These are phyloP conservation scores for Agelastica alni DNA, from an alignment of 2,888 invertebrate genomes.

Conservation along the genomic window DNA sequence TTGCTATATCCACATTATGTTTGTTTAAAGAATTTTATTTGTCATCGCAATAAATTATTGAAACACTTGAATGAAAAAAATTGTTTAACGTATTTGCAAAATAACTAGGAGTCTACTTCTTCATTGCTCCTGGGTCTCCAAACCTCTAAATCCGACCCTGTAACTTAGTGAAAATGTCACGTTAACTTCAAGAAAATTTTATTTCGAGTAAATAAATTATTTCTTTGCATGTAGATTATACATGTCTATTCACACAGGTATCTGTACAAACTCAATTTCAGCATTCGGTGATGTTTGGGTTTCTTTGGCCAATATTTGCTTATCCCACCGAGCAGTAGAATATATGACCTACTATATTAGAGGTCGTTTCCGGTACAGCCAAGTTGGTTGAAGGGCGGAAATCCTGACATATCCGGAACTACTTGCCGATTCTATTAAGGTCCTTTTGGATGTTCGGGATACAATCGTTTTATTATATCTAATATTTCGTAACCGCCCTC, in stretches of 20 bases:
- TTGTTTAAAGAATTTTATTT: too few relatives aligned
- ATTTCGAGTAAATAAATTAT: too few relatives aligned
- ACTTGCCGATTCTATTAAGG: conserved; percentile 43
- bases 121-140: too few relatives aligned
- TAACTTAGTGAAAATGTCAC: too few relatives aligned
- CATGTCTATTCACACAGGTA: conserved; percentile 27
- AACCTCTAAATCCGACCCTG: too few relatives aligned
- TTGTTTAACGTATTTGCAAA: too few relatives aligned
- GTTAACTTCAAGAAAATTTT: too few relatives aligned
- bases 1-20: too few relatives aligned
- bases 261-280: conserved; percentile 32
- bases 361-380: conserved; percentile 41
- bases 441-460: conserved; percentile 16
- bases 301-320: conserved; percentile 40
- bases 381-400: conserved; percentile 37
- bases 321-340: conserved; percentile 41
- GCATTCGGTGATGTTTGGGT: conserved; percentile 24
- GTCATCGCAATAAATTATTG: too few relatives aligned
- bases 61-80: too few relatives aligned
- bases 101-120: too few relatives aligned
- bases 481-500: conserved; percentile 10
- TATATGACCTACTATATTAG: conserved; percentile 41
- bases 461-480: conserved; percentile 10
- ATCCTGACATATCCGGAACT: conserved; percentile 45
- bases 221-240: not conserved